Evolutionary conservation across 2,113 vertebrate genomes (phyloP).

Genomic region (Pteropus alecto): DNA sequence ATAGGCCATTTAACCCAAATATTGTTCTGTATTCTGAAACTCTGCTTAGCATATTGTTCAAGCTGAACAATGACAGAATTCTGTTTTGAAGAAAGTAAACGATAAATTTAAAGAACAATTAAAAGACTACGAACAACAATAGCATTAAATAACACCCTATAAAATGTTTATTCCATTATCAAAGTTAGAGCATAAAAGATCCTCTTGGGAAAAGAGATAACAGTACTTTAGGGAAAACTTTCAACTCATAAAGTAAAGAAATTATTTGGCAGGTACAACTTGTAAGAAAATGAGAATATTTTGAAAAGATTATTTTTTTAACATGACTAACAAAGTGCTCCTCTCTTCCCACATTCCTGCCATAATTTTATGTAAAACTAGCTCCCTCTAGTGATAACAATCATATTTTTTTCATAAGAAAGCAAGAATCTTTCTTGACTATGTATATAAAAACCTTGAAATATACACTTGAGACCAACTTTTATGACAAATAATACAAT

Average conservation of each 20-base stretch:
- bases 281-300: background rate
- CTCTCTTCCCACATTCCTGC: background rate
- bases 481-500: background rate
- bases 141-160: background rate
- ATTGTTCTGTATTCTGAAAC: background rate
- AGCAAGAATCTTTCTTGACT: background rate
- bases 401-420: background rate
- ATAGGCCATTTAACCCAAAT: background rate
- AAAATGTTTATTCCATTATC: background rate
- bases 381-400: conserved; percentile 78
- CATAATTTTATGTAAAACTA: conserved; percentile 37
- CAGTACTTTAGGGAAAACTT: background rate
- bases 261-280: background rate
- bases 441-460: background rate
- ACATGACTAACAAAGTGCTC: background rate
- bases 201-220: background rate
- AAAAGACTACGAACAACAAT: background rate
- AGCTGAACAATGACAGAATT: background rate
- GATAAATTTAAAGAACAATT: background rate
- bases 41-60: background rate
- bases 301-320: background rate
- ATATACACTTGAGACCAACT: background rate
- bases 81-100: background rate
- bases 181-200: background rate
- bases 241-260: background rate